phyloP scores from a whole-genome alignment of 2,888 invertebrate species.

The Latheticus oryzae region DNA sequence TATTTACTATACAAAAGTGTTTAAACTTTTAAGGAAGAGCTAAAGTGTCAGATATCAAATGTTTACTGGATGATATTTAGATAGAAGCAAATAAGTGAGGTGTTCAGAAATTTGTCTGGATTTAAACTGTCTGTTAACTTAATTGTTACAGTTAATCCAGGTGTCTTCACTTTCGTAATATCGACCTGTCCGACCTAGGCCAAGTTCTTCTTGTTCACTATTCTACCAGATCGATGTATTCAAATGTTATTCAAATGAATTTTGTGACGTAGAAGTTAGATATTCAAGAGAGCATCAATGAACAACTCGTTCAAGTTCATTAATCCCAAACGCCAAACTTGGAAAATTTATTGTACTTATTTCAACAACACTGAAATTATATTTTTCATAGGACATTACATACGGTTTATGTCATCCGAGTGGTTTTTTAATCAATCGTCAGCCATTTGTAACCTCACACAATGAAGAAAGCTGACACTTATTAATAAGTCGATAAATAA shows the following conservation, averaged over 20 bases:
- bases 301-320: constrained; percentile 39
- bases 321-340: constrained; percentile 24
- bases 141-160: too few relatives aligned
- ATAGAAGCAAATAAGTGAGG: too few relatives aligned
- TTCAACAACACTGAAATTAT: constrained; percentile 6
- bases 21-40: too few relatives aligned
- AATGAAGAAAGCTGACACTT: constrained; percentile 34
- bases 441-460: constrained; percentile 16
- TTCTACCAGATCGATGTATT: constrained; percentile 54
- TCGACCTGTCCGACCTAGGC: constrained; percentile 51
- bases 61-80: too few relatives aligned
- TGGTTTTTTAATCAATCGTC: constrained; percentile 21
- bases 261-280: constrained; percentile 52
- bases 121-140: too few relatives aligned
- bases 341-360: constrained; percentile 26
- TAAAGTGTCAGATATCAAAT: too few relatives aligned
- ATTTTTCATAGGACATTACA: constrained; percentile 17
- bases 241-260: constrained; percentile 56
- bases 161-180: too few relatives aligned
- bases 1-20: too few relatives aligned
- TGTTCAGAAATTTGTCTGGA: too few relatives aligned
- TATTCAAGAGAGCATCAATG: constrained; percentile 53
- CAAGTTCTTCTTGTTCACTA: constrained; percentile 49
- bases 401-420: constrained; percentile 16
- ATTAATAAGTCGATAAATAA: constrained; percentile 36